Evolutionary conservation across 2,797 vertebrate genomes (phyloP), one percentile per base, ranked within the genome.

Genomic region (Labroides dimidiatus): DNA sequence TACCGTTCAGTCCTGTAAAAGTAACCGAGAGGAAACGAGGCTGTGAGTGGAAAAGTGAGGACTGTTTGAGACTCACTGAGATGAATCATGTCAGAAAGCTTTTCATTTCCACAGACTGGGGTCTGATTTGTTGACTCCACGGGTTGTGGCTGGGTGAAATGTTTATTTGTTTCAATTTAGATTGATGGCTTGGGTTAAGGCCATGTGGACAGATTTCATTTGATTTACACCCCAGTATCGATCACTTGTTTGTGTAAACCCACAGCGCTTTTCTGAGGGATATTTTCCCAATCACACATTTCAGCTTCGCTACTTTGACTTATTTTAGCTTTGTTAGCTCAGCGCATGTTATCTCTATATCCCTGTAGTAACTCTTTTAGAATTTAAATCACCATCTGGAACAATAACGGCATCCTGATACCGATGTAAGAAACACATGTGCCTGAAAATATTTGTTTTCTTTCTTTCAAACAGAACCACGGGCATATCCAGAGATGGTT

Each of bases 381-480:
- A 8, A 16, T n/a, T 10, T n/a, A 44, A 17, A 16, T 10, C 16
- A 17, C n/a, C 42, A 17, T 44, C 16, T 44, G 20, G 2, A 36
- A 50, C 17, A 36, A 47, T 56, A 52, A 12, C 11, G 49, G 8
- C 9, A n/a, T n/a, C 8, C 13, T 6, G 7, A 16, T 43, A 1
- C 20, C n/a, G 47, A 36, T 58, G 19, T 21, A 4, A 27, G 36
- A 15, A 21, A 14, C 23, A 27, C 20, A 36, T 47, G n/a, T 47
- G 48, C 21, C 30, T 52, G 7, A 6, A 20, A 51, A 33, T 12
- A 44, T 58, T n/a, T 37, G 9, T 55, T 49, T 17, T 59, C 54
- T 78, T 57, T 14, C 36, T 42, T 69, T 43, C 4, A n/a, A 76
- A 24, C 87, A 97, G 96, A 96, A 49, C 84, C 90, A 21, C 91